phyloP scores from a whole-genome alignment of 1,140 invertebrate genomes.

The Akabosia matsudoensis region DNA sequence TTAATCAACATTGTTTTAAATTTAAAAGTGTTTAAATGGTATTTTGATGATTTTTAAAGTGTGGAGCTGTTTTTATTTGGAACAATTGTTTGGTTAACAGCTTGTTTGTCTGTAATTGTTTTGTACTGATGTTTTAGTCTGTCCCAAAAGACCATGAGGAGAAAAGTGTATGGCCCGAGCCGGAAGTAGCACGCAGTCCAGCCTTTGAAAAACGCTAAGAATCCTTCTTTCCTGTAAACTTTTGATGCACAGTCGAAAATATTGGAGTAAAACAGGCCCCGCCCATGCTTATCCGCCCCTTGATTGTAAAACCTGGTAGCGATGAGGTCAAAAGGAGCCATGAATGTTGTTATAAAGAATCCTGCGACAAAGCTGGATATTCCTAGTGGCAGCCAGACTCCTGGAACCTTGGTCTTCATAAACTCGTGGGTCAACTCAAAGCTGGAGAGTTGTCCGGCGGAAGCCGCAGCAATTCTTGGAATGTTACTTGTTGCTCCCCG shows the following conservation, averaged over 20 bases:
- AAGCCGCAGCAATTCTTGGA: slow-evolving; percentile 75
- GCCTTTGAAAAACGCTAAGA: slow-evolving; percentile 80
- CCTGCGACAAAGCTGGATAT: slow-evolving; percentile 73
- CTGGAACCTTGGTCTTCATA: slow-evolving; percentile 34
- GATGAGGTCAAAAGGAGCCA: slow-evolving; percentile 87
- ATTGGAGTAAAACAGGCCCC: slow-evolving; percentile 61
- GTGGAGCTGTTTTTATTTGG: neutral
- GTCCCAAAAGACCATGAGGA: slow-evolving; percentile 79
- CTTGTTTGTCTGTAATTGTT: neutral
- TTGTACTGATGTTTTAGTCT: slow-evolving; percentile 56
- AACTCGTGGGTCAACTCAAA: slow-evolving; percentile 44
- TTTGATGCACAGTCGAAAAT: slow-evolving; percentile 70
- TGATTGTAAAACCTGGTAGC: slow-evolving; percentile 88
- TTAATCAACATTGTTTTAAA: too few relatives aligned
- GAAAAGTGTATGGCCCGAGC: slow-evolving; percentile 76
- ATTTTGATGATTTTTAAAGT: too few relatives aligned
- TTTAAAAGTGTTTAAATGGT: too few relatives aligned
- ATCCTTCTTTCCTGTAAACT: slow-evolving; percentile 68
- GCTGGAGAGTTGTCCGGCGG: slow-evolving; percentile 68
- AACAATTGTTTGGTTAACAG: neutral
- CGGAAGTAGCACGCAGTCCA: slow-evolving; percentile 72
- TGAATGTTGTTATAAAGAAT: slow-evolving; percentile 70
- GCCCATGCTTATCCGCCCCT: slow-evolving; percentile 52
- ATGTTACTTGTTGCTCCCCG: slow-evolving; percentile 72
- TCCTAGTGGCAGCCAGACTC: slow-evolving; percentile 31